Evolutionary conservation across 2,888 invertebrate species (phyloP), one percentile per base, ranked within the genome.

Genomic region (Chesias legatella): DNA sequence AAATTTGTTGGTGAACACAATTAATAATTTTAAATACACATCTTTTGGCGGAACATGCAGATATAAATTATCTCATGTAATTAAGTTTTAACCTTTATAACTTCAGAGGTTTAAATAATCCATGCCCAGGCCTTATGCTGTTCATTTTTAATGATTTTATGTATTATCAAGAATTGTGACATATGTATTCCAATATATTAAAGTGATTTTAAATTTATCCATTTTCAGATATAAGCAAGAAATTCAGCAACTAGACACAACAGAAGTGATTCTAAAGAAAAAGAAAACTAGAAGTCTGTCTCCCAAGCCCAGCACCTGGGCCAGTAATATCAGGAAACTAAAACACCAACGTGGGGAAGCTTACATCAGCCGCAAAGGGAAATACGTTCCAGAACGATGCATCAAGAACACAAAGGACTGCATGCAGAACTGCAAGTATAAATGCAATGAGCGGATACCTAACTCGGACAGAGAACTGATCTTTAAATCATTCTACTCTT

Each of bases 331-430:
- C 1, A 63, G 86, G 0, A 88, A 86, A 52, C 21, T 67, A 1
- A 84, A 85, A 53, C 86, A 86, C 47, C 85, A 88, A 48, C 60
- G 76, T 31, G 86, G 86, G 0, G 86, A 88, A 48, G 84, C 86
- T 0, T 86, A 86, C 42, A 64, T 86, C 17, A 85, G 70, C 33
- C 63, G 83, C 26, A 55, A 85, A 44, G 86, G 86, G 0, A 86
- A 88, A 52, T 79, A 58, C 17, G 83, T 88, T 0, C 82, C 85
- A 0, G 84, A 85, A 33, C 62, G 75, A 45, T 57, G 63, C 35
- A 73, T 88, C 1, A 67, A 59, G 22, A 82, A 67, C 30, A 81
- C 73, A 0, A 88, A 86, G 59, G 83, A 88, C 53, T 88, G 86
- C 34, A 54, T 82, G 0, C 75, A 71, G 8, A 75, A 73, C 6